Evolutionary conservation across 2,888 invertebrate genomes (phyloP), one percentile per base, ranked within the genome.

Genomic region (Dermolepida albohirtum): DNA sequence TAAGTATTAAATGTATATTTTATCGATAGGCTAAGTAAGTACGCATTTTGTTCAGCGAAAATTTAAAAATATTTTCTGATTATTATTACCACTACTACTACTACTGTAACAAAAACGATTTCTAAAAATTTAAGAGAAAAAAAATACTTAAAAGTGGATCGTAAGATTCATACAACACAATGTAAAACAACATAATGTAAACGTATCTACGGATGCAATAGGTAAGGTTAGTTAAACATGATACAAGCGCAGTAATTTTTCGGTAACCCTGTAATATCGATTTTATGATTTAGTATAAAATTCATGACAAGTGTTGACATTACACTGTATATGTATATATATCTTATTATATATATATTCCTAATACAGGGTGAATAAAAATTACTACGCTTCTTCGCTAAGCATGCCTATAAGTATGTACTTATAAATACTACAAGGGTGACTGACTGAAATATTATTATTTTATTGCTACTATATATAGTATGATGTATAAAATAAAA

Each of bases 391-490:
- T 51, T 27, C 39, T 55, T 68, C 54, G 68, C 70, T 70, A 54
- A 70, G 70, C 69, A 73, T 74, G 74, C 76, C 77, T 71, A 69
- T 75, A 74, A 78, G 79, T 80, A 80, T 79, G 79, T 80, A 79
- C 6, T n/a, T n/a, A n/a, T n/a, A n/a, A 34, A 34, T 77, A 73
- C 75, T 74, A 76, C 77, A 75, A 77, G 77, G 78, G 79, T 79
- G 78, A 78, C 78, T 77, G 79, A 79, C 79, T 78, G 80, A 80
- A 77, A 63, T 50, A 49, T 41, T 52, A 64, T 51, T 50, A 63
- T 34, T 62, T 51, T 64, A 52, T 49, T 64, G 52, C 64, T 64
- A 64, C 52, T 52, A 52, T 75, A n/a, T n/a, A n/a, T 78, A 57
- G 57, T 57, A 57, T 27, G 43, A 44, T 57, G 57, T 57, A 57